Percentiles rank a stretch among this genome's conserved stretches.
Evolutionary conservation across 2,797 vertebrate genomes (phyloP).

Genomic region (Rhodeus uyekii): DNA sequence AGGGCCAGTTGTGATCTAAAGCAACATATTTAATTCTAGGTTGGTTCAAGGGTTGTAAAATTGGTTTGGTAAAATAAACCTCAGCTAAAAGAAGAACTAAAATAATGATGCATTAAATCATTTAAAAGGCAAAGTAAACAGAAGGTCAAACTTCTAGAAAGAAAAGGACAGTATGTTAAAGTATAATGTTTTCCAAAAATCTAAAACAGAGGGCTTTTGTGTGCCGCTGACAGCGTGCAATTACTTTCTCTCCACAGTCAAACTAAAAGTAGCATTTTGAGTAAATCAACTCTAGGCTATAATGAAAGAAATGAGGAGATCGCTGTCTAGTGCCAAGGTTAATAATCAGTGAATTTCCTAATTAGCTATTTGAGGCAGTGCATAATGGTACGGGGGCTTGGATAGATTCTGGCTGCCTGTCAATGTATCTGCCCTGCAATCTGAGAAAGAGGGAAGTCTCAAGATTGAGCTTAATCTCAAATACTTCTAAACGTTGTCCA

Average conservation of each 20-base stretch:
- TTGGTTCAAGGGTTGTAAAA: background rate
- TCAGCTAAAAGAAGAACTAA: background rate
- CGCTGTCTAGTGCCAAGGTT: slow-evolving; percentile 63
- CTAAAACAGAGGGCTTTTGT: slow-evolving; percentile 18
- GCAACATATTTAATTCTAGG: background rate
- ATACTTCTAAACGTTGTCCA: background rate
- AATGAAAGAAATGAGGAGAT: slow-evolving; percentile 55
- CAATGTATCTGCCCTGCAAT: slow-evolving; percentile 10
- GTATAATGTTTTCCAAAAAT: slow-evolving; percentile 14
- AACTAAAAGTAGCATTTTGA: slow-evolving; percentile 28
- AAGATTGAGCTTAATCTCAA: slow-evolving; percentile 6
- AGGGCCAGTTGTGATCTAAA: background rate
- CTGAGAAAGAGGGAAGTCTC: background rate
- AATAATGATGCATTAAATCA: background rate
- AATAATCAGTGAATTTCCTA: slow-evolving; percentile 70
- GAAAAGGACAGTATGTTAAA: background rate
- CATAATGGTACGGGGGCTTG: slow-evolving; percentile 39
- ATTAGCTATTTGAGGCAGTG: slow-evolving; percentile 63
- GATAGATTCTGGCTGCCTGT: background rate
- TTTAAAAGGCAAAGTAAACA: background rate
- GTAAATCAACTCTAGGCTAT: slow-evolving; percentile 41
- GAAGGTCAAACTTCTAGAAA: background rate
- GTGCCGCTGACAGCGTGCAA: background rate
- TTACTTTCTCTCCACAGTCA: slow-evolving; percentile 27
- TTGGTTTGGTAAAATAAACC: background rate